Conservation (phyloP, 2,113 vertebrate species). For the Hystrix cristata region DNA sequence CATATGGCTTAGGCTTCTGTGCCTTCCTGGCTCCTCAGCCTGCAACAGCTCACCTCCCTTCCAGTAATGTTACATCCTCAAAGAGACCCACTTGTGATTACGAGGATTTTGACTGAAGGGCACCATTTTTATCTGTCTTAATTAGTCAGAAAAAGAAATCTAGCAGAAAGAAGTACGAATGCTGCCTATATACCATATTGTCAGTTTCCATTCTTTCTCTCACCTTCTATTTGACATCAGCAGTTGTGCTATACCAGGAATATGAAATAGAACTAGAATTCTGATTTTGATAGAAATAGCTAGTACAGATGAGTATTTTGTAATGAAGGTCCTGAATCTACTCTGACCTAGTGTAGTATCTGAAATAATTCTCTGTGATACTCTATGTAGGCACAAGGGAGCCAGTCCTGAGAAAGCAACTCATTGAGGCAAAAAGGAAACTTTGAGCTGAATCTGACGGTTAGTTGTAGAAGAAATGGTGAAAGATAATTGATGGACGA, state of each 20-base stretch:
- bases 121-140: neutral
- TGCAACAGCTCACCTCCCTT: neutral
- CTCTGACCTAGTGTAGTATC: slow-evolving; percentile 48
- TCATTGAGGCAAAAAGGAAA: slow-evolving; percentile 47
- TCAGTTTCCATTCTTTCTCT: neutral
- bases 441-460: slow-evolving; percentile 52
- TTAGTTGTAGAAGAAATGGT: slow-evolving; percentile 47
- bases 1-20: neutral
- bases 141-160: slow-evolving; percentile 5
- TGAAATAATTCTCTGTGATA: slow-evolving; percentile 1
- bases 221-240: slow-evolving; percentile 38
- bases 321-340: neutral
- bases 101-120: neutral
- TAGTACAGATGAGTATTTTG: slow-evolving; percentile 28
- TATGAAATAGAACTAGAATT: slow-evolving; percentile 52
- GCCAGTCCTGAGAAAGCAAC: slow-evolving; percentile 8
- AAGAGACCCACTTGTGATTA: neutral
- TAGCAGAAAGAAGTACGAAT: neutral
- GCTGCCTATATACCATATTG: neutral
- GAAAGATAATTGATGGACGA: slow-evolving; percentile 49
- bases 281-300: slow-evolving; percentile 34
- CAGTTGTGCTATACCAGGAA: slow-evolving; percentile 21
- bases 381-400: neutral
- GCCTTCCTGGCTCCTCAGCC: neutral
- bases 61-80: neutral